Percentiles rank a stretch among this genome's conserved stretches.
These are phyloP conservation scores for Drosophila subpulchrella DNA, from an alignment of 1,140 invertebrate species.

Conservation along the genomic window DNA sequence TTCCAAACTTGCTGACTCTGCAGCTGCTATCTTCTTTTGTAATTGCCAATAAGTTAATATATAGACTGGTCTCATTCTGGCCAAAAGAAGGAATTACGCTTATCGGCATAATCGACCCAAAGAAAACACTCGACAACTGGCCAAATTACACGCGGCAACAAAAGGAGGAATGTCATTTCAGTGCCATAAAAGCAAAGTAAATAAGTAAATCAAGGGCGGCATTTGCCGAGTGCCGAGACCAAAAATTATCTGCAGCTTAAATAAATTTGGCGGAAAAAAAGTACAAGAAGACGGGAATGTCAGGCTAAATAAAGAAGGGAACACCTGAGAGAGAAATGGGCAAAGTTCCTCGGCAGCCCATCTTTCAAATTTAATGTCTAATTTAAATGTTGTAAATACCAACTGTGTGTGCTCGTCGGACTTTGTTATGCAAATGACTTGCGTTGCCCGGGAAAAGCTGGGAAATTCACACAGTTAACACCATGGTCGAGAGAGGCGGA, in stretches of 20 bases:
- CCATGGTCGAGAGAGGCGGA: slow-evolving; percentile 39
- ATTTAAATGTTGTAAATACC: slow-evolving; percentile 82
- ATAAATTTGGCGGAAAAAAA: slow-evolving; percentile 65
- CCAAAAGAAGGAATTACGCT: slow-evolving; percentile 53
- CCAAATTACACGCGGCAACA: slow-evolving; percentile 69
- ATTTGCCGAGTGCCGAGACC: slow-evolving; percentile 12
- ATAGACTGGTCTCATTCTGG: slow-evolving; percentile 50
- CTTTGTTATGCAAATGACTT: slow-evolving; percentile 82
- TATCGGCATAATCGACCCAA: slow-evolving; percentile 63
- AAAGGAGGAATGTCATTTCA: slow-evolving; percentile 59
- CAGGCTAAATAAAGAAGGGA: slow-evolving; percentile 24
- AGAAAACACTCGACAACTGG: slow-evolving; percentile 46
- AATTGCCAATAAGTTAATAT: slow-evolving; percentile 65
- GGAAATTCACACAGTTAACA: slow-evolving; percentile 78
- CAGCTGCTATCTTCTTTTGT: slow-evolving; percentile 51
- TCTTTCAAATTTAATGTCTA: slow-evolving; percentile 83
- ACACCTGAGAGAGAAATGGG: slow-evolving; percentile 56
- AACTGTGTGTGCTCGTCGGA: slow-evolving; percentile 50
- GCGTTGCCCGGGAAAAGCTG: slow-evolving; percentile 35
- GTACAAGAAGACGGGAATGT: slow-evolving; percentile 16
- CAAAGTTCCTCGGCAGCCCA: slow-evolving; percentile 74
- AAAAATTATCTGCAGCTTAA: slow-evolving; percentile 75
- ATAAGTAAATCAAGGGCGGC: slow-evolving; percentile 72
- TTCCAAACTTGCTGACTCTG: slow-evolving; percentile 36
- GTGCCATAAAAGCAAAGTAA: slow-evolving; percentile 78